Conservation (phyloP, 1,140 invertebrate genomes). For the Drosophila orosa region DNA sequence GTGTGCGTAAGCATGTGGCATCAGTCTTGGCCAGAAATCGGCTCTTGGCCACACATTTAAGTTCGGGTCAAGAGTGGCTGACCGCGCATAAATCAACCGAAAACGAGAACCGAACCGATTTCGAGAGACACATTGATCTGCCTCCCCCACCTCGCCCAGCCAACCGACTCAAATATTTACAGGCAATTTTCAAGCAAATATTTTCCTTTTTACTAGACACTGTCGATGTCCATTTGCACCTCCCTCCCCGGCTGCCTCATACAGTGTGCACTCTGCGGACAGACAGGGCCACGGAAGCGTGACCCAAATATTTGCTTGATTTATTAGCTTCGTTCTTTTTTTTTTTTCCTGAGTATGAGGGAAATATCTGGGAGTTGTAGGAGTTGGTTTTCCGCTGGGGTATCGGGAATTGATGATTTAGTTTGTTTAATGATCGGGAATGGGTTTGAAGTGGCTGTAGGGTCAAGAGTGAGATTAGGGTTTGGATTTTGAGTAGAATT, state of each 20-base stretch:
- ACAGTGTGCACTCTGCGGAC: constrained; percentile 27
- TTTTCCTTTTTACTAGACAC: constrained; percentile 60
- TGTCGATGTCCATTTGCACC: constrained; percentile 68
- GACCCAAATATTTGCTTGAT: constrained; percentile 83
- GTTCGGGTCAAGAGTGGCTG: constrained; percentile 64
- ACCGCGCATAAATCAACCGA: constrained; percentile 75
- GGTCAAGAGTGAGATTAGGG: not conserved
- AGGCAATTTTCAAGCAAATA: constrained; percentile 79
- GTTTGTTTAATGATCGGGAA: constrained; percentile 30
- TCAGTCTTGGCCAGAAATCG: constrained; percentile 20
- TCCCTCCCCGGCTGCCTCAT: not conserved
- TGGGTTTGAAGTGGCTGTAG: not conserved
- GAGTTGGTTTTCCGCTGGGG: constrained; percentile 24
- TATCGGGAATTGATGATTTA: constrained; percentile 24
- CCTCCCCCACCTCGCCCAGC: not conserved
- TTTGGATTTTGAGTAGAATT: not conserved
- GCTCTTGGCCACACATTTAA: constrained; percentile 10
- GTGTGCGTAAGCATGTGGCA: constrained; percentile 29
- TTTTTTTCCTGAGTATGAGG: constrained; percentile 49
- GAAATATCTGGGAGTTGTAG: constrained; percentile 46
- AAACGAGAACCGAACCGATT: constrained; percentile 35
- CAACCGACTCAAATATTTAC: constrained; percentile 61
- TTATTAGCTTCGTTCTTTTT: constrained; percentile 69
- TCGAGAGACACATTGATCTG: constrained; percentile 31
- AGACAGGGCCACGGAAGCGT: constrained; percentile 65